Percentiles rank a stretch among this genome's conserved stretches.
These are phyloP conservation scores for Stegastes partitus DNA, from an alignment of 2,113 vertebrate genomes.

Conservation along the genomic window DNA sequence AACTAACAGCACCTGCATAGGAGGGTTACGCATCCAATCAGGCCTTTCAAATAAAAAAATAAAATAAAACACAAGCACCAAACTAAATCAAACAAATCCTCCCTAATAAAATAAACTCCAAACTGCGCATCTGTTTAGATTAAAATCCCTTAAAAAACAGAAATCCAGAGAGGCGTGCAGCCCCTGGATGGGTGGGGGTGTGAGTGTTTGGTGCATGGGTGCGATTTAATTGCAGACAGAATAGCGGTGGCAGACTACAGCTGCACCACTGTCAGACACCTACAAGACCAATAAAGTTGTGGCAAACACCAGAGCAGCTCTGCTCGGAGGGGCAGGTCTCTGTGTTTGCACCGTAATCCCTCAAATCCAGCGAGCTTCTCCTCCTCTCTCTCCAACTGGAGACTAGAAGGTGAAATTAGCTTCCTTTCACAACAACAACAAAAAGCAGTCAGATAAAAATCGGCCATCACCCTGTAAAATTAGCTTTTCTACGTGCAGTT, in stretches of 20 bases:
- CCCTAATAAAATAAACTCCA: too few species aligned
- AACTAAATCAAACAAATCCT: too few species aligned
- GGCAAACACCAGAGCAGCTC: not conserved
- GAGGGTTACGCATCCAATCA: too few species aligned
- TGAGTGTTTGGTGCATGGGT: not conserved
- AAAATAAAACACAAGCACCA: too few species aligned
- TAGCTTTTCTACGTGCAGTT: not conserved
- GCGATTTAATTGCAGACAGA: not conserved
- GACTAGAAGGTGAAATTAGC: not conserved
- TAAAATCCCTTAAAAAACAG: not conserved
- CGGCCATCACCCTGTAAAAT: too few species aligned
- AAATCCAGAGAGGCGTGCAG: not conserved
- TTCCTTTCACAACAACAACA: too few species aligned
- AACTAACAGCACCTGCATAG: too few species aligned
- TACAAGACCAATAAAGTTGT: slow-evolving; percentile 8
- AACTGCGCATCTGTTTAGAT: not conserved
- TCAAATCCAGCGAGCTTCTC: not conserved
- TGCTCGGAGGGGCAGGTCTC: slow-evolving; percentile 3
- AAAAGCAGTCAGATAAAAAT: too few species aligned
- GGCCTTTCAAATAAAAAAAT: too few species aligned
- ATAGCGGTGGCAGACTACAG: not conserved
- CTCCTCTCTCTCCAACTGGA: not conserved
- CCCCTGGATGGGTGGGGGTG: not conserved
- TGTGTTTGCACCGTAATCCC: not conserved
- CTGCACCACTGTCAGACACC: slow-evolving; percentile 8